Conservation (phyloP, 1,140 invertebrate species). For the Centruroides sculpturatus region DNA sequence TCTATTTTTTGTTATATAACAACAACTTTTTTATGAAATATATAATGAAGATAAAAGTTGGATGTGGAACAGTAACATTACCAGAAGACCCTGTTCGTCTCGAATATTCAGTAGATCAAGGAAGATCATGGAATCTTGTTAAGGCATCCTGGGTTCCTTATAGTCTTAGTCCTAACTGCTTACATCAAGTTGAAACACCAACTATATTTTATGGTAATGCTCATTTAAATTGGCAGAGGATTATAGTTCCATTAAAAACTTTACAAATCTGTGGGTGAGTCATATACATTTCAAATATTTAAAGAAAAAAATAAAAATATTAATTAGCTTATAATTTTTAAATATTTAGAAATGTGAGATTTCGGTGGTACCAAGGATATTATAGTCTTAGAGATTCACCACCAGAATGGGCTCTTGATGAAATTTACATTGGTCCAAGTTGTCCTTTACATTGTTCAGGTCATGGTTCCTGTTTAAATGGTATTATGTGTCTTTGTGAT, state of each 20-base stretch:
- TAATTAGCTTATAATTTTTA: too few relatives aligned
- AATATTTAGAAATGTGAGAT: conserved; percentile 25
- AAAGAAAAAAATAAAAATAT: not conserved
- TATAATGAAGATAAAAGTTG: conserved; percentile 30
- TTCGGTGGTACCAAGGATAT: conserved; percentile 34
- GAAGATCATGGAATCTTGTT: conserved; percentile 27
- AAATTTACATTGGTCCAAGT: conserved; percentile 33
- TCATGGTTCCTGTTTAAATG: conserved; percentile 29
- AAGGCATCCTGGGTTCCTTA: conserved; percentile 18
- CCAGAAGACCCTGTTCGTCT: conserved; percentile 27
- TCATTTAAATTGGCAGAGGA: conserved; percentile 27
- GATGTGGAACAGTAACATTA: conserved; percentile 28
- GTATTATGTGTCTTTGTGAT: conserved; percentile 33
- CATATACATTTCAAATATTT: not conserved
- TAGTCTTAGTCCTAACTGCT: conserved; percentile 3
- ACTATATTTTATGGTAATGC: conserved; percentile 32
- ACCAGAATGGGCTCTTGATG: conserved; percentile 33
- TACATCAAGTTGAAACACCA: conserved; percentile 16
- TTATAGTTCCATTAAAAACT: conserved; percentile 28
- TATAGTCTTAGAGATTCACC: conserved; percentile 24
- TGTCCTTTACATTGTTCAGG: conserved; percentile 33
- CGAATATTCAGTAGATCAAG: conserved; percentile 31
- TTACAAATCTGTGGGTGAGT: conserved; percentile 31
- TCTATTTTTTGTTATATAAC: not conserved
- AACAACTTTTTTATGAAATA: not conserved